Evolutionary conservation across 2,888 invertebrate species (phyloP), one percentile per base, ranked within the genome.

Genomic region (Synanthedon myopaeformis): DNA sequence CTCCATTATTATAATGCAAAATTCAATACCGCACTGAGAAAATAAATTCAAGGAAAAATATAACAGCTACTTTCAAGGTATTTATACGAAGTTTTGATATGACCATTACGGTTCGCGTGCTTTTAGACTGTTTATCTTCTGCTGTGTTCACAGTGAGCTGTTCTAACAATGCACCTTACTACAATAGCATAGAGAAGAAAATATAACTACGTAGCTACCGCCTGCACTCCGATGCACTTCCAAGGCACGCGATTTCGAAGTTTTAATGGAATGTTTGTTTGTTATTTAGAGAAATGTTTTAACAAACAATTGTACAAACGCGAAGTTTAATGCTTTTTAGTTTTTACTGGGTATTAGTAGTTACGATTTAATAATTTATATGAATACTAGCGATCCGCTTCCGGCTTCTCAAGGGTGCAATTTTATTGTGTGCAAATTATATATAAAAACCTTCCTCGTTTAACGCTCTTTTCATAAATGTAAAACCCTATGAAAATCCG

Each of bases 51-150:
- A 45, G 45, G 45, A 13, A 45, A 45, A 45, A 45, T 14, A 45
- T 35, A 45, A 45, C n/a, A 45, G 45, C 45, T 45, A 3, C 45
- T 13, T 45, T 35, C 35, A 10, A 3, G 45, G 13, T 45, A 45
- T 35, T 35, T 35, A 6, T n/a, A 45, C 45, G 45, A 53, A 62
- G 59, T 64, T 70, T 62, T 56, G 59, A 57, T 65, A 65, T 65
- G 62, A 59, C 70, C 68, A 70, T 67, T 69, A 63, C 52, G 42
- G 56, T 49, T 72, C 53, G 72, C 72, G 70, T 73, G 73, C 58
- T 59, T 13, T n/a, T 51, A 41, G 52, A 56, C 57, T 64, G 58
- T 70, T 66, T 56, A 53, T 66, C 51, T 49, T 56, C 42, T 55
- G 45, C 8, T 45, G 14, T 45, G 8, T 35, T 35, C 35, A 35